phyloP scores from a whole-genome alignment of 2,888 invertebrate genomes.

The Tachina grossa region DNA sequence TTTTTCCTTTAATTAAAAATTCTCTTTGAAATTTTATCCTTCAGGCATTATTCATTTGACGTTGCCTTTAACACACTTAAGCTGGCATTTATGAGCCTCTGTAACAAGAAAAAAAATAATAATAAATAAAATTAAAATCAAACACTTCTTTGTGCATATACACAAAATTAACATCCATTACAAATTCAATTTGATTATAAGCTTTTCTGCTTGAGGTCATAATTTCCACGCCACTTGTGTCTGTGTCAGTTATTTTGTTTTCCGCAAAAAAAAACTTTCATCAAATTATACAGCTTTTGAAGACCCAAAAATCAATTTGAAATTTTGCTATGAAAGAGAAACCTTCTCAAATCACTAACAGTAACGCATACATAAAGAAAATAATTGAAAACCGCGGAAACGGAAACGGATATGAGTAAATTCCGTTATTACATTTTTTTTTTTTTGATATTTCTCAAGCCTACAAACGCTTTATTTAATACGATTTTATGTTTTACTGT shows the following conservation, averaged over 20 bases:
- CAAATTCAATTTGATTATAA: constrained; percentile 30
- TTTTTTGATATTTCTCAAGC: constrained; percentile 1
- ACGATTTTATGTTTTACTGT: constrained; percentile 31
- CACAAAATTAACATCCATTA: constrained; percentile 34
- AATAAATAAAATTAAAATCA: neutral
- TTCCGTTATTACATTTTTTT: constrained; percentile 57
- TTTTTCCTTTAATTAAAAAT: constrained; percentile 3
- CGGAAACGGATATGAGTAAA: constrained; percentile 67
- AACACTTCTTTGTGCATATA: neutral
- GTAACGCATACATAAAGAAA: constrained; percentile 7
- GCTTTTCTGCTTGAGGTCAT: constrained; percentile 8
- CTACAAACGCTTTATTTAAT: constrained; percentile 43
- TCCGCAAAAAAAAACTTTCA: neutral
- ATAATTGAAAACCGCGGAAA: constrained; percentile 68
- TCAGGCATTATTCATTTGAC: neutral
- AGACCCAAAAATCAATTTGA: constrained; percentile 25
- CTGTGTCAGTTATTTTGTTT: neutral
- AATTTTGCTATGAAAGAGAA: constrained; percentile 28
- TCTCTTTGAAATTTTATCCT: neutral
- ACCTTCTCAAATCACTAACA: neutral
- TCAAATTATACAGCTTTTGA: constrained; percentile 12
- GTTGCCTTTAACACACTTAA: neutral
- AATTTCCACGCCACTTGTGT: constrained; percentile 27
- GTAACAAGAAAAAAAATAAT: neutral
- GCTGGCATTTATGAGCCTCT: neutral